These are phyloP conservation scores for Megamerina dolium DNA, from an alignment of 2,888 invertebrate genomes.

Conservation along the genomic window DNA sequence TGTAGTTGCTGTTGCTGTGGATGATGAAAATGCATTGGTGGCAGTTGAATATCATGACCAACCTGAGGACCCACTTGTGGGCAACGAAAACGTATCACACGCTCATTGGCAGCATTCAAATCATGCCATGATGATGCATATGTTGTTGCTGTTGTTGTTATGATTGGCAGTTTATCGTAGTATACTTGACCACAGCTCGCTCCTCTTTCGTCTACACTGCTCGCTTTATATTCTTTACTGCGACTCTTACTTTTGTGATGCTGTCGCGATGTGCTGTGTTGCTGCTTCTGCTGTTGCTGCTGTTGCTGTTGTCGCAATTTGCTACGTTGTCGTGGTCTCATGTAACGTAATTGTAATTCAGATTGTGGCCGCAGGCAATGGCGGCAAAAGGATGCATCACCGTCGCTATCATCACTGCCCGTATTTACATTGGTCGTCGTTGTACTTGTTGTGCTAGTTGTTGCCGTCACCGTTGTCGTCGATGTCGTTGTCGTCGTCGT, in stretches of 20 bases:
- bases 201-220: neutral
- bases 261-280: constrained; percentile 6
- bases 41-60: constrained; percentile 35
- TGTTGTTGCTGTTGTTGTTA: too few relatives aligned
- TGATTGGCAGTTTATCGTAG: constrained; percentile 11
- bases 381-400: constrained; percentile 33
- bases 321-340: constrained; percentile 27
- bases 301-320: constrained; percentile 29
- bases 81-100: constrained; percentile 44
- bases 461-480: constrained; percentile 2
- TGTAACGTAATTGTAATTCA: constrained; percentile 31
- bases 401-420: constrained; percentile 16
- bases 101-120: constrained; percentile 36
- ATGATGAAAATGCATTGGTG: constrained; percentile 41
- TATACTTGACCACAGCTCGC: neutral
- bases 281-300: constrained; percentile 12
- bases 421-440: constrained; percentile 6
- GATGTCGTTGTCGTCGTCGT: constrained; percentile 4
- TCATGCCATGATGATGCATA: constrained; percentile 26
- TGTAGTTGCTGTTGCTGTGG: constrained; percentile 33
- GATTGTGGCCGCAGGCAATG: constrained; percentile 41
- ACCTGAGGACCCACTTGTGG: constrained; percentile 43
- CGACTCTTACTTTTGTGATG: constrained; percentile 4
- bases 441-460: constrained; percentile 4
- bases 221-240: constrained; percentile 6